Base-by-base conservation (phyloP, 2,888 invertebrate species). In the Ichneumoninae sp. region DNA sequence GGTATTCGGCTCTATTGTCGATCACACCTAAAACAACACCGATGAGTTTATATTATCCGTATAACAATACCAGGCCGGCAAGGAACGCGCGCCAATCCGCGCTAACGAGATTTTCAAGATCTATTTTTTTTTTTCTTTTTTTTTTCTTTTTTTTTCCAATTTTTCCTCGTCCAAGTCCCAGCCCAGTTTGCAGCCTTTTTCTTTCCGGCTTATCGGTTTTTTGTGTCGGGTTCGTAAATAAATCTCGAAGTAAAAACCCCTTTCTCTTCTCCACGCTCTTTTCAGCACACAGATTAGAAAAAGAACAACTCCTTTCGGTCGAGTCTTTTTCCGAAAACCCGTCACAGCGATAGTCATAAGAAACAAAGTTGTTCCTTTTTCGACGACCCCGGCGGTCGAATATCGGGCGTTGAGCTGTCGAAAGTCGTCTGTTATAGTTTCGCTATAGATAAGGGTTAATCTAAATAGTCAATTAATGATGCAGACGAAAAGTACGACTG, bases 31-130 rank as follows among this genome's bases (percentile, higher is more conserved):
- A 60, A 44, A 26, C 26, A 44, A 16, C 52, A 19, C 13, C 54
- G 16, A 60, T 13, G 40, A 71, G 65, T 70, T 66, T 63, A 16
- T 57, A 60, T 71, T 57, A 33, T 76, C 30, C 50, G 10, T 54
- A 40, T 47, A 52, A 47, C 30, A n/a, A 57, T 47, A 22, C 60
- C 69, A 19, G 13, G 26, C 7, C 10, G 63, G 36, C 52, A 66
- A 77, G 54, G 69, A 68, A 22, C 60, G 69, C 44, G 77, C 47
- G 68, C 50, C 68, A 60, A 74, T 54, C 74, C n/a, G 36, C 63
- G 65, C 73, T 78, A 85, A 85, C 65, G 83, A 82, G 74, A 74
- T 85, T 52, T 78, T 74, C 65, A 47, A 69, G 50, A 78, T 74
- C 10, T 47, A 2, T 33, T 66, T 40, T 52, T 6, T 33, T 26